Evolutionary conservation across 2,888 invertebrate genomes (phyloP).

Genomic region (Sminthurinus aureus): DNA sequence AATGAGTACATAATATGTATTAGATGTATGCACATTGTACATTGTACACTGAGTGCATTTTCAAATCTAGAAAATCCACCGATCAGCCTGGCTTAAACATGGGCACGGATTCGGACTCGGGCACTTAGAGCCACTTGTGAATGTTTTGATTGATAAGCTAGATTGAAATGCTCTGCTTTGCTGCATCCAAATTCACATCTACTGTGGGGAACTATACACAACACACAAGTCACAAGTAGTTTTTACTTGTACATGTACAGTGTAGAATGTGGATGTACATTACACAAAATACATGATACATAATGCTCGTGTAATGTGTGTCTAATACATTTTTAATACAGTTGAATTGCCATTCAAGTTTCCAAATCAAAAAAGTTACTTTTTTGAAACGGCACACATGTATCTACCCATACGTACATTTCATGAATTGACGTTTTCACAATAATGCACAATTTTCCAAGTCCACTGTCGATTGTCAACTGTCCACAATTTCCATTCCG

Average conservation of each 20-base stretch:
- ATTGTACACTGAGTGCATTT: neutral
- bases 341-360: neutral
- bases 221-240: too few relatives aligned
- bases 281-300: too few relatives aligned
- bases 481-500: too few relatives aligned
- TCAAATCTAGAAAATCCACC: neutral
- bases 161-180: conserved; percentile 32
- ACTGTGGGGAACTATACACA: neutral
- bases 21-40: neutral
- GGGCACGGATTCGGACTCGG: neutral
- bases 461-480: neutral
- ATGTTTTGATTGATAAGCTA: conserved; percentile 50
- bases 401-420: neutral
- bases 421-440: neutral
- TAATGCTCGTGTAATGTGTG: neutral
- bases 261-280: too few relatives aligned
- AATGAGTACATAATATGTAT: neutral
- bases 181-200: too few relatives aligned
- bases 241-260: too few relatives aligned
- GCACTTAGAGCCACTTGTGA: conserved; percentile 42
- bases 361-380: neutral
- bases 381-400: neutral
- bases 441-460: neutral
- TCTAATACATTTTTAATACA: neutral
- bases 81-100: neutral